Evolutionary conservation across 2,888 invertebrate genomes (phyloP), one percentile per base, ranked within the genome.

Genomic region (Leptura quadrifasciata): DNA sequence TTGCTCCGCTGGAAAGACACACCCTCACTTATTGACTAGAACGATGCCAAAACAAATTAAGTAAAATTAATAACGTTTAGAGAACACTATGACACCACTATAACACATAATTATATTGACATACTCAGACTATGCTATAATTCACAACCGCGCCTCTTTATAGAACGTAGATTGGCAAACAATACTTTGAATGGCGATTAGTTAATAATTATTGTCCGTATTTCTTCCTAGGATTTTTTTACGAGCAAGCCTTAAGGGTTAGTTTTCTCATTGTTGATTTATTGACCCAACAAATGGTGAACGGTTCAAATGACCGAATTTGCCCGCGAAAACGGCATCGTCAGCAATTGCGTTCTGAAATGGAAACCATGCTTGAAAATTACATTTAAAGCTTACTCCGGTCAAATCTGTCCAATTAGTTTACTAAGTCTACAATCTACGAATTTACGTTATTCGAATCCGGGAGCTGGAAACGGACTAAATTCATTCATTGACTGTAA

Each of bases 11-110:
- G 61, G 58, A 64, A 70, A 74, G 79, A 79, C 79, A 79, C 79
- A 78, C 79, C 79, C 79, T 75, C 79, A 17, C 58, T 72, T 77
- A 79, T 79, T 77, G 79, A 77, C 77, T 77, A 61, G 63, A 71
- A 75, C 20, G 65, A 72, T 70, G 39, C 10, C 57, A 73, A 79
- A 71, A 35, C 63, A 76, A 74, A 47, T 17, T 15, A 60, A 18
- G 57, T 5, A 21, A 21, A 60, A 71, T 39, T 60, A 31, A 31
- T 57, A 72, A 54, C 17, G 72, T 72, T 64, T 54, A 15, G 12
- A 15, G 35, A 64, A 31, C 68, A 68, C 68, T 57, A 20, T 27
- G 18, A 68, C 68, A 68, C 68, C 57, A 55, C 55, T 35, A 31
- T 52, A 63, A 64, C 60, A 65, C 64, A 55, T 71, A 72, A 60